Evolutionary conservation across 2,797 vertebrate species (phyloP).

Genomic region (Tokudaia muenninki): DNA sequence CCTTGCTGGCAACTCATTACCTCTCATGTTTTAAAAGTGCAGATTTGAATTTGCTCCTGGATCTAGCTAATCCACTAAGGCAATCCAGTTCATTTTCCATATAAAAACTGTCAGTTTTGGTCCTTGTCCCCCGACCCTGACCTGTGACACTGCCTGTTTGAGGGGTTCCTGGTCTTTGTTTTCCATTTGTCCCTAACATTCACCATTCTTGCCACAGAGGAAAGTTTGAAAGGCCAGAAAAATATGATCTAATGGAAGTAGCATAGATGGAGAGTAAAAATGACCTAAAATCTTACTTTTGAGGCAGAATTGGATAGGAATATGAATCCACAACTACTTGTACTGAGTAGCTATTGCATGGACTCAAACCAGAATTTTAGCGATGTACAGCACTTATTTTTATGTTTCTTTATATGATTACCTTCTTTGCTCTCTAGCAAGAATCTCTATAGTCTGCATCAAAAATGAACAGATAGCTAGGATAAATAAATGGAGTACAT

Average conservation of each 20-base stretch:
- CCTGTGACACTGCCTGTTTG: background rate
- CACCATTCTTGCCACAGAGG: background rate
- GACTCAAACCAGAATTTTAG: background rate
- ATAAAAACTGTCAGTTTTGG: background rate
- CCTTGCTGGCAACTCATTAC: background rate
- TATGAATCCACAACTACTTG: background rate
- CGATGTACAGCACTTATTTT: background rate
- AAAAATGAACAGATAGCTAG: conserved; percentile 2
- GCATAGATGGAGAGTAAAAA: background rate
- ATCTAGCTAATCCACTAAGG: background rate
- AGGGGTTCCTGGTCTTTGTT: background rate
- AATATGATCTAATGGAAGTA: background rate
- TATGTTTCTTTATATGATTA: background rate
- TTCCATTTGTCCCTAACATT: background rate
- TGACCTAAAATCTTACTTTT: background rate
- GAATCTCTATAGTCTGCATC: conserved; percentile 13
- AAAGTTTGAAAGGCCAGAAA: background rate
- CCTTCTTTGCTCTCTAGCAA: conserved; percentile 1
- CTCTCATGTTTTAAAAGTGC: background rate
- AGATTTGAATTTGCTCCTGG: background rate
- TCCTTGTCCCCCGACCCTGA: background rate
- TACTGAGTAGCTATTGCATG: background rate
- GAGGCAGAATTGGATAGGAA: background rate
- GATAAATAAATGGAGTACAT: background rate
- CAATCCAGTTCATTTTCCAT: background rate